Base-by-base conservation (phyloP, 2,113 vertebrate species). In the Lipophrys pholis region DNA sequence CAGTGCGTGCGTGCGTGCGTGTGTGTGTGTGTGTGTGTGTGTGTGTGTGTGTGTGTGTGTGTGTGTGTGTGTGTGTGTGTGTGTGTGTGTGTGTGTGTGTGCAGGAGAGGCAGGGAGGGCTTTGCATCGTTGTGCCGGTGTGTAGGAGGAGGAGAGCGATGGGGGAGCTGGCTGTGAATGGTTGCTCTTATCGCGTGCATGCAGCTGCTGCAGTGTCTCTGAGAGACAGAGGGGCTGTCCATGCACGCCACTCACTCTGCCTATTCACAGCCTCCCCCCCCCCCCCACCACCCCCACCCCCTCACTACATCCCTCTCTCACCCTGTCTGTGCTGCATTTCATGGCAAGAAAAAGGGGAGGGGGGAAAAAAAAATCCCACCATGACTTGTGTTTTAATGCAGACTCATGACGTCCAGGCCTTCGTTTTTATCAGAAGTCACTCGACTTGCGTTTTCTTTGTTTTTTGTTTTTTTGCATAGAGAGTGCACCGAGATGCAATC, bases 161-260 rank as follows among this genome's bases (percentile, higher is more conserved):
- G 76, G 83, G 73, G 80, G 83, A 65, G 80, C 78, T 68, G 87
- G 73, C 89, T 85, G 87, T 91, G 87, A 91, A 89, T 92, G 89
- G 84, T 69, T 85, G 87, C 88, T 88, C 92, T 93, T 94, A 94
- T 94, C 93, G 81, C 80, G 70, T 76, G 85, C 82, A 87, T 82
- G 88, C 93, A 93, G 93, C 92, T 93, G 88, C 91, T 90, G 91
- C 87, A 86, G 82, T 79, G 85, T 90, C 87, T 93, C 90, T 90
- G 85, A 88, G 84, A 87, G 87, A 90, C 78, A 83, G 91, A 90
- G 86, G 86, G 87, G 90, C 82, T 66, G 88, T 88, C 90, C 90
- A 65, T 89, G 87, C 86, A 87, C 77, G 87, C 87, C 90, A 87
- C 86, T 89, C 88, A 86, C 78, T 87, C 83, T 84, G 78, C 73